These are phyloP conservation scores for Sebastes minor DNA, from an alignment of 2,797 vertebrate genomes.

Conservation along the genomic window DNA sequence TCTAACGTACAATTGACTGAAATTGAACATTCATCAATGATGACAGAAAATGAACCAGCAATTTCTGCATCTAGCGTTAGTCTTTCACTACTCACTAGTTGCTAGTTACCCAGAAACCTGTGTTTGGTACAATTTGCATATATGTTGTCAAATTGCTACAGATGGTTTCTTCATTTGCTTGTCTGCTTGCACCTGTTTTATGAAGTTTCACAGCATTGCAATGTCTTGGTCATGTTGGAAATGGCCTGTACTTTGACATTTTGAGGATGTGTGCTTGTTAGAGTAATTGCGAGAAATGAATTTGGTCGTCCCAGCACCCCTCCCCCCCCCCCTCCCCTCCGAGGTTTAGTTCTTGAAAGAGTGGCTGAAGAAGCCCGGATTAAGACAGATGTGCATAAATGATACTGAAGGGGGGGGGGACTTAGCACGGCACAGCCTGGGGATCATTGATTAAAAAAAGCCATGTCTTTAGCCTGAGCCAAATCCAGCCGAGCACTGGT, in stretches of 20 bases:
- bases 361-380: conserved; percentile 91
- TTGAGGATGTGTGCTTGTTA: conserved; percentile 8
- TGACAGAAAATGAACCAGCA: neutral
- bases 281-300: conserved; percentile 80
- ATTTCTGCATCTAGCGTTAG: neutral
- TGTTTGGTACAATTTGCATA: neutral
- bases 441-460: conserved; percentile 99
- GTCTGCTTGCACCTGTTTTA: neutral
- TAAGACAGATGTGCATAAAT: conserved; percentile 97
- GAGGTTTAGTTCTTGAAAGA: conserved; percentile 90
- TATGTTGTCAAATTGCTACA: neutral
- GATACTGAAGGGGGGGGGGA: conserved; percentile 46
- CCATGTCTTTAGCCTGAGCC: conserved; percentile 89
- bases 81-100: neutral
- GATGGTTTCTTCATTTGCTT: neutral
- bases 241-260: neutral
- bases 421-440: conserved; percentile 86
- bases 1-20: neutral
- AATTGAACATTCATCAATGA: neutral
- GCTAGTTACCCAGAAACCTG: neutral
- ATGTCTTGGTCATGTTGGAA: neutral
- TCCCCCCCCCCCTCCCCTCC: neutral
- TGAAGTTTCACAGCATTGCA: neutral
- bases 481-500: conserved; percentile 88
- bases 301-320: conserved; percentile 69